Percentiles rank a stretch among this genome's conserved stretches.
Evolutionary conservation across 1,140 invertebrate genomes (phyloP).

Genomic region (Bombus breviceps): DNA sequence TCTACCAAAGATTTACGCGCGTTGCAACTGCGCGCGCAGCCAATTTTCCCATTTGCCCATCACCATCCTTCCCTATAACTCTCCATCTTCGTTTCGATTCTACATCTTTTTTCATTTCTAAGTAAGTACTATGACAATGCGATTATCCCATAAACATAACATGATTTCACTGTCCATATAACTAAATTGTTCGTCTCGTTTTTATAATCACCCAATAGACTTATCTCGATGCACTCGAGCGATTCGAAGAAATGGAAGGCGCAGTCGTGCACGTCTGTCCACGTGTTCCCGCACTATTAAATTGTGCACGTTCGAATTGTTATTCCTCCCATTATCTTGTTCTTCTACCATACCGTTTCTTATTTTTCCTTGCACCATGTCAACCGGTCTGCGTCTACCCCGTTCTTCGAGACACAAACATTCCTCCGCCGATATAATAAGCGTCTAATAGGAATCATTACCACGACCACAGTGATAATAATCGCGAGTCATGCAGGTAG

Average conservation of each 20-base stretch:
- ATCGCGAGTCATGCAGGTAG: conserved; percentile 35
- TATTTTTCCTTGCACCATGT: background rate
- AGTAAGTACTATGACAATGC: background rate
- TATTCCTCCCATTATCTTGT: conserved; percentile 1
- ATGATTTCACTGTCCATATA: background rate
- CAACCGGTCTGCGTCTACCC: background rate
- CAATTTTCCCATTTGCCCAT: too few relatives aligned
- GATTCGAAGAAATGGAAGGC: conserved; percentile 36
- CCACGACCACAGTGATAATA: conserved; percentile 23
- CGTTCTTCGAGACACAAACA: background rate
- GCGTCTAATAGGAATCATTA: conserved; percentile 41
- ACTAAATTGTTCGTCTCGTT: conserved; percentile 12
- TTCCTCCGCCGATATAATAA: conserved; percentile 27
- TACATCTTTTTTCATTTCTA: background rate
- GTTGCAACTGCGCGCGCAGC: background rate
- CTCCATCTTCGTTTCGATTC: too few relatives aligned
- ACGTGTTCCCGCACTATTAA: conserved; percentile 29
- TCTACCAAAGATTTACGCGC: background rate
- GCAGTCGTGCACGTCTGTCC: background rate
- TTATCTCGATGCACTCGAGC: conserved; percentile 25
- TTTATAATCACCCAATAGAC: background rate
- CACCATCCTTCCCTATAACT: background rate
- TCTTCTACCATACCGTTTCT: background rate
- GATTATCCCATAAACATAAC: background rate
- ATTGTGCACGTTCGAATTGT: conserved; percentile 14